Evolutionary conservation across 2,797 vertebrate genomes (phyloP).

Genomic region (Aplochiton taeniatus): DNA sequence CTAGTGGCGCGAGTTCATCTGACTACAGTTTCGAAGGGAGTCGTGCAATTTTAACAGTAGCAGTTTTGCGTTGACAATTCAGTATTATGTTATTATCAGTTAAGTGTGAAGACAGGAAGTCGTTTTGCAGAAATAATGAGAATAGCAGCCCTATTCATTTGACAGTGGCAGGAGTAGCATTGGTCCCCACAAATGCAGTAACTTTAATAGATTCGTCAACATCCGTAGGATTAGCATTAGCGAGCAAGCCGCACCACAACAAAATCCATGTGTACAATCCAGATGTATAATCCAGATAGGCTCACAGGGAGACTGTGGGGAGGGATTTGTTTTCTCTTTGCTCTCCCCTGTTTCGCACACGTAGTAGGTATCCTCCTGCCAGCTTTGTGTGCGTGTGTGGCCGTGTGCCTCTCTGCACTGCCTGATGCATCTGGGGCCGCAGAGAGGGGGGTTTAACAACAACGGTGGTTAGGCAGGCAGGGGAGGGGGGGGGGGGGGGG

Average conservation of each 20-base stretch:
- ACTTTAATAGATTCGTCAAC: neutral
- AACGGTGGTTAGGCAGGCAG: too few species aligned
- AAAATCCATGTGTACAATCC: too few species aligned
- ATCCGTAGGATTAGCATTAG: neutral
- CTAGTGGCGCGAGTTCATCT: constrained; percentile 1
- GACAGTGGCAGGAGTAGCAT: neutral
- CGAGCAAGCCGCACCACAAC: neutral
- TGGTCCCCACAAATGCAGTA: neutral
- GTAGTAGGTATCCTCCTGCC: constrained; percentile 26
- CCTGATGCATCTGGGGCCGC: constrained; percentile 44
- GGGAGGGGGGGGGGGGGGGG: too few species aligned
- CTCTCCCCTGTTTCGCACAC: neutral
- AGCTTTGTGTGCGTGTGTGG: constrained; percentile 25
- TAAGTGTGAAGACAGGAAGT: too few species aligned
- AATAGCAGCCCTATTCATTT: too few species aligned
- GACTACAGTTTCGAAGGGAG: neutral
- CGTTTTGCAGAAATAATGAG: too few species aligned
- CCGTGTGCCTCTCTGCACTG: constrained; percentile 26
- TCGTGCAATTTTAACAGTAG: too few species aligned
- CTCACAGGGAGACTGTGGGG: too few species aligned
- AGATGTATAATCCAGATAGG: too few species aligned
- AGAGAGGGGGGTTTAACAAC: constrained; percentile 29
- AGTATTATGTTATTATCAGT: too few species aligned
- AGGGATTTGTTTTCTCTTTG: too few species aligned
- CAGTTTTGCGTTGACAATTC: too few species aligned